Base-by-base conservation (phyloP, 2,113 vertebrate genomes). In the Albula goreensis region DNA sequence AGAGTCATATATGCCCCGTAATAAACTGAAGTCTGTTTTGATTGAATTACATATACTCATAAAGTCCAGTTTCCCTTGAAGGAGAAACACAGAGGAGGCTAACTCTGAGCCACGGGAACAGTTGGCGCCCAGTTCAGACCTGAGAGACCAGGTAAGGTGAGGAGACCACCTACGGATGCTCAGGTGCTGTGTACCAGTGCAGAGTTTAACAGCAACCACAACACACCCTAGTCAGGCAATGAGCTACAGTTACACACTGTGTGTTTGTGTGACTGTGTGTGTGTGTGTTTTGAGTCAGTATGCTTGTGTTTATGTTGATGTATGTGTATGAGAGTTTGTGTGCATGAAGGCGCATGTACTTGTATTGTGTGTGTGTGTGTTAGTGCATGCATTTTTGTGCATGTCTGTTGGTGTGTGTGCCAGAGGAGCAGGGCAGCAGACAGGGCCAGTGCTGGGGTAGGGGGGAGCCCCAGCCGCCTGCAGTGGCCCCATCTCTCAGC, bases 181-280 rank as follows among this genome's bases (percentile, higher is more conserved):
- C 31, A 41, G 31, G 31, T 41, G 1, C 31, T 41, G 31, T 41
- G 31, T 41, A 41, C 1, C 31, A 41, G 31, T 41, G 31, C 31
- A 41, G 31, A 41, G 31, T 1, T 41, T 41, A 41, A 41, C 31
- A 41, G 31, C 31, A 41, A 41, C 31, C 31, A 41, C 31, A 41
- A 41, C 31, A 41, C 31, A 41, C 53, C 53, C 53, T 56, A 56
- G 6, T 12, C 53, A 56, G 53, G 48, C 78, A 25, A 12, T n/a
- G 50, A 85, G 84, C 66, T 90, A 86, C 8, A 7, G 57, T 88
- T 87, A 86, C 87, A 80, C 19, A 52, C 51, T 19, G 49, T 84
- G 82, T 70, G 78, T 52, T 25, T 66, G 53, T 82, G 66, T 60
- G 78, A 70, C 22, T 56, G 22, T 9, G 56, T 25, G 25, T 81